Conservation (phyloP, 2,888 invertebrate species). For the Rotaria socialis region DNA sequence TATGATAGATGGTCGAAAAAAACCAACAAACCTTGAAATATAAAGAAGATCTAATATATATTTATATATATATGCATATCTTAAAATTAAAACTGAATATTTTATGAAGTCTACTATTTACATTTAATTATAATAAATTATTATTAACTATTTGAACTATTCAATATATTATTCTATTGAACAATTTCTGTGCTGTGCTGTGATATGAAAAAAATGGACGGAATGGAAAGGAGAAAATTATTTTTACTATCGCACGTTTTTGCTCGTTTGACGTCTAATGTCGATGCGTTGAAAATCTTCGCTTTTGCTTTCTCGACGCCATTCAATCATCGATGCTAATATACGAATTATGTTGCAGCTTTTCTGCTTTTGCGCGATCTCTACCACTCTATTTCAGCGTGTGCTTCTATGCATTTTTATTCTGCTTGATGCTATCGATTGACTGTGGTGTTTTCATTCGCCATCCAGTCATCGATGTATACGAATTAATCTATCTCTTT, state of each 20-base stretch:
- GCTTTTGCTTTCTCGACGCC: neutral
- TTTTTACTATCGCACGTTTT: neutral
- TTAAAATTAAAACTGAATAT: too few species aligned
- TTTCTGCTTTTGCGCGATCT: neutral
- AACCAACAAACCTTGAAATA: too few species aligned
- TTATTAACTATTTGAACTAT: too few species aligned
- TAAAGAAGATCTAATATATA: too few species aligned
- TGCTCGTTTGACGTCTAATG: neutral
- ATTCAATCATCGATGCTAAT: neutral
- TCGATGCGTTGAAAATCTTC: neutral
- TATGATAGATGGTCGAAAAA: too few species aligned
- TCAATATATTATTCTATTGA: neutral
- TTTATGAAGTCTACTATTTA: too few species aligned
- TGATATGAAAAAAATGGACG: too few species aligned
- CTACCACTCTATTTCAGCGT: neutral
- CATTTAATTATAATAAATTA: too few species aligned
- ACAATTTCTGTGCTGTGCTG: neutral
- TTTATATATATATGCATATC: too few species aligned
- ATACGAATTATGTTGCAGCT: neutral
- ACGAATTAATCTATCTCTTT: neutral
- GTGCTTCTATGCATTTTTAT: neutral
- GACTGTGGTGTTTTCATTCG: neutral
- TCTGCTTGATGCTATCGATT: neutral
- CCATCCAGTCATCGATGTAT: neutral
- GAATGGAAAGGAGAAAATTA: neutral